A percentile compares a stretch with the other conserved stretches of the same genome.
Evolutionary conservation across 2,888 invertebrate species (phyloP).

Genomic region (Hoplodrina blanda): DNA sequence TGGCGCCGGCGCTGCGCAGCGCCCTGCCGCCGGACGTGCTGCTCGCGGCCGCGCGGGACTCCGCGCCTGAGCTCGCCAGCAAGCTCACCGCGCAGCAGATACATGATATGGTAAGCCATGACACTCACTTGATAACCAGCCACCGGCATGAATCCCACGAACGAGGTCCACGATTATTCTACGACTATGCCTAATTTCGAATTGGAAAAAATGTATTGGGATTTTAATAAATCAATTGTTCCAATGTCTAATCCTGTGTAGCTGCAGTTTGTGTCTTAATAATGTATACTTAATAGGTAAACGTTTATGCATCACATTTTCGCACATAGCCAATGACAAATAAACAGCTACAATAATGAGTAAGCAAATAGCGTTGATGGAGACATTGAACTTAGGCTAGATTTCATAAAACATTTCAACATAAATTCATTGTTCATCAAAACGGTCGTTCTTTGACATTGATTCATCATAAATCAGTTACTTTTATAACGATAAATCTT

Average conservation of each 20-base stretch:
- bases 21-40: slow-evolving; percentile 94
- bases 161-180: not conserved
- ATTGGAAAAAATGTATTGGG: not conserved
- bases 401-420: not conserved
- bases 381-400: slow-evolving; percentile 1
- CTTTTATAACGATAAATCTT: not conserved
- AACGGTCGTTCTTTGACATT: not conserved
- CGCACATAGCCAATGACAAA: not conserved
- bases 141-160: not conserved
- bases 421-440: not conserved
- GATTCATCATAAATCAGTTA: not conserved
- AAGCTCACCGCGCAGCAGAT: slow-evolving; percentile 94
- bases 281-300: no score
- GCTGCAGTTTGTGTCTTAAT: no score
- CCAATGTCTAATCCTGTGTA: no score
- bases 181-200: not conserved
- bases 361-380: not conserved
- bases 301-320: not conserved
- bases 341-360: slow-evolving; percentile 1
- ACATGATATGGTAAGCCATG: slow-evolving; percentile 94
- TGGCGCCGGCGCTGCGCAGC: slow-evolving; percentile 90
- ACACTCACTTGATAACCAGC: not conserved
- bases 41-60: slow-evolving; percentile 96
- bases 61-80: slow-evolving; percentile 95
- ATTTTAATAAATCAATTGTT: no score